Conservation (phyloP, 2,113 vertebrate genomes). For the Spea multiplicata region DNA sequence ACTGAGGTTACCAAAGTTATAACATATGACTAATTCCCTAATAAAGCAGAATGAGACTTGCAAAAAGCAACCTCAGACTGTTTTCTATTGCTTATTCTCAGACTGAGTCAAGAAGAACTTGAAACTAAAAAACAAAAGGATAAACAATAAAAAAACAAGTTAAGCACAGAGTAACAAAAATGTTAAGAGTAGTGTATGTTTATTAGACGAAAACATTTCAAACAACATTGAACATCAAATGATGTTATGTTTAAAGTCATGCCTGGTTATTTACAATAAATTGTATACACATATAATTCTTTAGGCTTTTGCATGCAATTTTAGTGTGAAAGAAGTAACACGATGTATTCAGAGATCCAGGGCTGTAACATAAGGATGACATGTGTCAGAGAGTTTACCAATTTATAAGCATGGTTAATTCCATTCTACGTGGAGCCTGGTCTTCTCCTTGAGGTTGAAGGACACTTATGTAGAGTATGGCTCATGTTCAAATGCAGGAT, state of each 20-base stretch:
- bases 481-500: no score
- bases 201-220: no score
- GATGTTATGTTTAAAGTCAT: not conserved
- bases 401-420: not conserved
- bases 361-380: slow-evolving; percentile 66
- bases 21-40: slow-evolving; percentile 10
- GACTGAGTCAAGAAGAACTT: no score
- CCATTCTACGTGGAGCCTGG: not conserved
- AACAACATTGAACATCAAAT: not conserved
- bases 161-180: no score
- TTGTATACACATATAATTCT: not conserved
- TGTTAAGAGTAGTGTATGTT: no score
- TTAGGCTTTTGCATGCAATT: slow-evolving; percentile 49
- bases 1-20: slow-evolving; percentile 1
- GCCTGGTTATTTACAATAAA: slow-evolving; percentile 12
- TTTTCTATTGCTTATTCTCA: not conserved
- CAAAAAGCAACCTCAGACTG: not conserved
- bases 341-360: slow-evolving; percentile 49
- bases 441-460: no score
- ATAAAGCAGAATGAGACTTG: not conserved
- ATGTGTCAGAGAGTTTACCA: slow-evolving; percentile 54
- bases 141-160: no score
- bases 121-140: no score
- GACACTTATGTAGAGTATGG: no score
- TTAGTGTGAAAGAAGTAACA: slow-evolving; percentile 57